phyloP scores from a whole-genome alignment of 53 echinoderm and acorn worm genomes.

The Holothuria leucospilota region DNA sequence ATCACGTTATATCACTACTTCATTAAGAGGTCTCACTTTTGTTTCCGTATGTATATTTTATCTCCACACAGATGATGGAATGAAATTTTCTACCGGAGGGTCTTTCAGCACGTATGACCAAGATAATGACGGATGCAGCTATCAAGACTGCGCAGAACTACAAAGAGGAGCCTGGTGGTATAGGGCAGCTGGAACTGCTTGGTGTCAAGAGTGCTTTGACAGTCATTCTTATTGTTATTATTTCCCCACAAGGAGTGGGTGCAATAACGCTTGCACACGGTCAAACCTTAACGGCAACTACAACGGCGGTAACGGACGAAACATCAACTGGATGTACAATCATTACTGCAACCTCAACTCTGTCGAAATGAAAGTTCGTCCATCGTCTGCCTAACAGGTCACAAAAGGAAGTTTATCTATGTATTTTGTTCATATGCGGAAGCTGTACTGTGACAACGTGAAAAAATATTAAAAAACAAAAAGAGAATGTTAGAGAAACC shows the following conservation, averaged over 20 bases:
- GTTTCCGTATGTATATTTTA: too few species aligned
- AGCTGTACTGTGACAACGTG: too few species aligned
- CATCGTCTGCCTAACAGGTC: neutral
- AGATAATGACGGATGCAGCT: too few species aligned
- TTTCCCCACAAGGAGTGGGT: neutral
- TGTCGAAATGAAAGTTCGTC: slow-evolving; percentile 28
- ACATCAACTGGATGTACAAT: neutral
- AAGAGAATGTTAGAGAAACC: too few species aligned
- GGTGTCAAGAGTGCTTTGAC: neutral
- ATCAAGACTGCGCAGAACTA: too few species aligned
- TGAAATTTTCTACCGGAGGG: too few species aligned
- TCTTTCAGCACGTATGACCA: neutral
- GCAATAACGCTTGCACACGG: neutral
- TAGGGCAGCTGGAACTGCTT: neutral
- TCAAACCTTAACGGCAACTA: slow-evolving; percentile 1
- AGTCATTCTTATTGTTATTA: neutral
- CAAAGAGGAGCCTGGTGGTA: slow-evolving; percentile 19
- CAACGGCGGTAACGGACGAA: slow-evolving; percentile 20
- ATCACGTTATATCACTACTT: too few species aligned
- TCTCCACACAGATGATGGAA: too few species aligned
- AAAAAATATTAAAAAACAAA: too few species aligned
- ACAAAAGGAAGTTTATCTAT: too few species aligned
- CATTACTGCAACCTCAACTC: slow-evolving; percentile 11
- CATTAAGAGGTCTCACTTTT: too few species aligned
- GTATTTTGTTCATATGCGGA: too few species aligned